phyloP scores from a whole-genome alignment of 1,140 invertebrate species.

The Lucilia sericata region DNA sequence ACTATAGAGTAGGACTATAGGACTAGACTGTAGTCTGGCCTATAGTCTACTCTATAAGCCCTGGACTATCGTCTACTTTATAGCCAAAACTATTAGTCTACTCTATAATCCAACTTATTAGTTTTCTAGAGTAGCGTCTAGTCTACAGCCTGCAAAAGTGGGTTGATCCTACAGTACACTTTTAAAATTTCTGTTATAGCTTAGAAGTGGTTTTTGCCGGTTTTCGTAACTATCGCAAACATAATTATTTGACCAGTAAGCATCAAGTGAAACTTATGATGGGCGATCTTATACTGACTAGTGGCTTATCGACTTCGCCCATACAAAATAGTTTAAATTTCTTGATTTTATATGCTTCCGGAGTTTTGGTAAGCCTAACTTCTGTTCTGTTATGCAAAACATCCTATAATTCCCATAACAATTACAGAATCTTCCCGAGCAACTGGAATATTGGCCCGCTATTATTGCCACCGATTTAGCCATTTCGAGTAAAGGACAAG shows the following conservation, averaged over 20 bases:
- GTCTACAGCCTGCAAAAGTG: no score
- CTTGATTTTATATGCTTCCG: constrained; percentile 59
- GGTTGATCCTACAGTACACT: no score
- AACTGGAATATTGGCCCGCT: constrained; percentile 66
- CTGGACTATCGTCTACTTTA: no score
- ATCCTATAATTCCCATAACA: not conserved
- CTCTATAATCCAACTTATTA: no score
- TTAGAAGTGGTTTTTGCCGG: constrained; percentile 64
- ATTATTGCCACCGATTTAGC: constrained; percentile 65
- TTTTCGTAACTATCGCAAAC: constrained; percentile 58
- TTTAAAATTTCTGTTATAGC: constrained; percentile 41
- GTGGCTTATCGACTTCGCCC: constrained; percentile 57
- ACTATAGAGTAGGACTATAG: no score
- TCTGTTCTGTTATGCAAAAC: not conserved
- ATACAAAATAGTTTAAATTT: constrained; percentile 62
- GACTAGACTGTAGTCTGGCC: no score
- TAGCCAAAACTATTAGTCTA: no score
- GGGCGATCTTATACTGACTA: constrained; percentile 59
- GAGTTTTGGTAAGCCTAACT: constrained; percentile 54
- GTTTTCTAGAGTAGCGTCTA: no score
- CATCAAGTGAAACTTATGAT: constrained; percentile 61
- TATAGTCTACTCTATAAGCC: no score
- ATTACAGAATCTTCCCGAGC: constrained; percentile 60
- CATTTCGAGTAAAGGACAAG: constrained; percentile 49
- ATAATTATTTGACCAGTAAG: constrained; percentile 45